Percentiles rank a stretch among this genome's conserved stretches.
Evolutionary conservation across 2,113 vertebrate genomes (phyloP).

Genomic region (Tachysurus fulvidraco): DNA sequence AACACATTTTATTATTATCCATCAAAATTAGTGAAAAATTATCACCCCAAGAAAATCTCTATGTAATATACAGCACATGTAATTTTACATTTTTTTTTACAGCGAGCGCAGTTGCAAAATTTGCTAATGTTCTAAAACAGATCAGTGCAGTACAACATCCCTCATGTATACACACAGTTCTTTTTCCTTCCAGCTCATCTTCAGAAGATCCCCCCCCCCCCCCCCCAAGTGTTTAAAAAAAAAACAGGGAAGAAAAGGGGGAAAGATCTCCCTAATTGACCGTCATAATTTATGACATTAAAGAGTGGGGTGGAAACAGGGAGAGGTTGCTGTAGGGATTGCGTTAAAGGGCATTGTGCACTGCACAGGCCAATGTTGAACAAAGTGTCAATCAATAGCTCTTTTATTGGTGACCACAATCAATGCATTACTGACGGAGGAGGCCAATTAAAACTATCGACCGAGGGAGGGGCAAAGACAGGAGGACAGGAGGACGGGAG

Average conservation of each 20-base stretch:
- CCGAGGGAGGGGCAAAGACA: conserved; percentile 47
- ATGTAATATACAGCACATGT: neutral
- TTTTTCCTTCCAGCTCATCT: neutral
- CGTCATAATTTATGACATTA: conserved; percentile 76
- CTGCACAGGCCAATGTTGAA: conserved; percentile 74
- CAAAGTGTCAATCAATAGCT: conserved; percentile 83
- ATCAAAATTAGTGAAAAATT: neutral
- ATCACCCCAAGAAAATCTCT: neutral
- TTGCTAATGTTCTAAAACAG: neutral
- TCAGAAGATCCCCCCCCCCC: neutral
- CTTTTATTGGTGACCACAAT: conserved; percentile 86
- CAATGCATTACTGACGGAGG: conserved; percentile 82
- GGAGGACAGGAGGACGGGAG: conserved; percentile 38
- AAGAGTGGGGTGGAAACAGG: conserved; percentile 73
- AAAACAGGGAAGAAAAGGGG: neutral
- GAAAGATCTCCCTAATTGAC: conserved; percentile 62
- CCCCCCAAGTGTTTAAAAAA: conserved; percentile 25
- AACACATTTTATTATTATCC: neutral
- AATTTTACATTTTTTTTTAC: neutral
- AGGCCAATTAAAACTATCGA: conserved; percentile 86
- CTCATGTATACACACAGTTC: neutral
- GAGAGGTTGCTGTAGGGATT: conserved; percentile 82
- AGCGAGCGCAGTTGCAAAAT: neutral
- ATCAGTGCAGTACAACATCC: neutral
- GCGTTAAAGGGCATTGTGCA: conserved; percentile 75